Evolutionary conservation across 2,888 invertebrate genomes (phyloP).

Genomic region (Cephus spinipes): DNA sequence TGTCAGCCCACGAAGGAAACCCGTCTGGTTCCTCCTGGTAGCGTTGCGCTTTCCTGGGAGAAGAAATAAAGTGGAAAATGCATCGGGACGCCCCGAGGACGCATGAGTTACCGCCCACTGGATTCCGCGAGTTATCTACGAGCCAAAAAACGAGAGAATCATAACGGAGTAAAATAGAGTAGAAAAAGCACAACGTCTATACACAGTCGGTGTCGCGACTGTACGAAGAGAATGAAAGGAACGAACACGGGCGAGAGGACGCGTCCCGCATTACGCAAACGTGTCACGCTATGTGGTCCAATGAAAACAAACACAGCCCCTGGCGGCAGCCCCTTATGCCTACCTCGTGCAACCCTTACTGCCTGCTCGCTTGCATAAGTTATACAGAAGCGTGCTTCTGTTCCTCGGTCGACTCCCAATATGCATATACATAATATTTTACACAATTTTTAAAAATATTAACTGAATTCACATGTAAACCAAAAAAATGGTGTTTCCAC

Average conservation of each 20-base stretch:
- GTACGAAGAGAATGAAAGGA: slow-evolving; percentile 38
- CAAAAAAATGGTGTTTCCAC: not conserved
- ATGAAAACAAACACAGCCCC: slow-evolving; percentile 64
- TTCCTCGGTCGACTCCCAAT: not conserved
- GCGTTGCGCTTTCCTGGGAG: slow-evolving; percentile 17
- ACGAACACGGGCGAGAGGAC: slow-evolving; percentile 40
- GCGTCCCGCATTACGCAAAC: slow-evolving; percentile 63
- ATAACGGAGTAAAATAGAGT: not conserved
- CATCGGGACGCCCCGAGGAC: slow-evolving; percentile 30
- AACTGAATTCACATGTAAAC: not conserved
- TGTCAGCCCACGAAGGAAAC: not conserved
- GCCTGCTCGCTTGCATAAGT: slow-evolving; percentile 52
- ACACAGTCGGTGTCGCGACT: not conserved
- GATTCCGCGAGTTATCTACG: slow-evolving; percentile 41
- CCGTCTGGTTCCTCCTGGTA: not conserved
- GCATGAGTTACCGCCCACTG: slow-evolving; percentile 59
- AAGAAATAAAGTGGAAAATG: slow-evolving; percentile 37
- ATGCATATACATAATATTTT: not conserved
- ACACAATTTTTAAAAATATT: not conserved
- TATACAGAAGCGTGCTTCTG: slow-evolving; percentile 27
- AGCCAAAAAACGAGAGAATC: not conserved
- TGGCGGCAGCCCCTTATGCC: slow-evolving; percentile 32
- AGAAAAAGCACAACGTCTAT: not conserved
- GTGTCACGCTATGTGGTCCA: slow-evolving; percentile 66
- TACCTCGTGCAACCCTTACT: slow-evolving; percentile 39